A percentile compares a stretch with the other conserved stretches of the same genome.
These are phyloP conservation scores for Leptogaster cylindrica DNA, from an alignment of 2,888 invertebrate species.

Conservation along the genomic window DNA sequence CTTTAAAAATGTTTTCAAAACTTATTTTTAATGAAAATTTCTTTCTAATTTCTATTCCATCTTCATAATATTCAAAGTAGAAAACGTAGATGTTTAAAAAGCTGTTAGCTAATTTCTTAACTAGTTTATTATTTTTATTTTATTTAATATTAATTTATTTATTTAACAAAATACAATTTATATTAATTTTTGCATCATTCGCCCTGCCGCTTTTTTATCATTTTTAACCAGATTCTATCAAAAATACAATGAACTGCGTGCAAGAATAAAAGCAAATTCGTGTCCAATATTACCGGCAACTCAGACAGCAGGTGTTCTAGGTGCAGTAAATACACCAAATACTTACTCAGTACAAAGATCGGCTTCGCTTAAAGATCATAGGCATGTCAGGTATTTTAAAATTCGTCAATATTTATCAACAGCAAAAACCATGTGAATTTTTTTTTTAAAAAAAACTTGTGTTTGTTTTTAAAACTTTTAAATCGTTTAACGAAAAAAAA, in stretches of 20 bases:
- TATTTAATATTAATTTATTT: conserved; percentile 26
- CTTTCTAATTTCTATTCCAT: too few relatives aligned
- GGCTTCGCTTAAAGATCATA: conserved; percentile 67
- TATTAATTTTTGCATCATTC: conserved; percentile 45
- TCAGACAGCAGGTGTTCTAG: conserved; percentile 61
- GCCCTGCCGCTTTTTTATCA: conserved; percentile 42
- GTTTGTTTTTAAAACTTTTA: too few relatives aligned
- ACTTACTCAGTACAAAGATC: conserved; percentile 66
- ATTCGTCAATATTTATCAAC: too few relatives aligned
- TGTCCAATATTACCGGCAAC: conserved; percentile 76
- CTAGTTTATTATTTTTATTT: conserved; percentile 9
- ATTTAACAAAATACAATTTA: too few relatives aligned
- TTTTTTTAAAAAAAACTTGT: too few relatives aligned
- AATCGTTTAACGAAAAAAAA: too few relatives aligned
- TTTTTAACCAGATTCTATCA: conserved; percentile 76
- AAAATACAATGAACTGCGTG: conserved; percentile 85
- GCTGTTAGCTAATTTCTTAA: too few relatives aligned
- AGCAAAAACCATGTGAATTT: too few relatives aligned
- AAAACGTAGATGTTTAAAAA: too few relatives aligned
- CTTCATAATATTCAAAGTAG: not conserved
- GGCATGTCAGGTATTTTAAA: conserved; percentile 59
- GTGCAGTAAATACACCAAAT: conserved; percentile 62
- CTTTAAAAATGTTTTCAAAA: too few relatives aligned
- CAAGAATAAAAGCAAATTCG: conserved; percentile 86
- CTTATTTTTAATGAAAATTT: too few relatives aligned